A percentile compares a stretch with the other conserved stretches of the same genome.
Conservation (phyloP, 2,113 vertebrate genomes). For the Hyperoodon ampullatus region DNA sequence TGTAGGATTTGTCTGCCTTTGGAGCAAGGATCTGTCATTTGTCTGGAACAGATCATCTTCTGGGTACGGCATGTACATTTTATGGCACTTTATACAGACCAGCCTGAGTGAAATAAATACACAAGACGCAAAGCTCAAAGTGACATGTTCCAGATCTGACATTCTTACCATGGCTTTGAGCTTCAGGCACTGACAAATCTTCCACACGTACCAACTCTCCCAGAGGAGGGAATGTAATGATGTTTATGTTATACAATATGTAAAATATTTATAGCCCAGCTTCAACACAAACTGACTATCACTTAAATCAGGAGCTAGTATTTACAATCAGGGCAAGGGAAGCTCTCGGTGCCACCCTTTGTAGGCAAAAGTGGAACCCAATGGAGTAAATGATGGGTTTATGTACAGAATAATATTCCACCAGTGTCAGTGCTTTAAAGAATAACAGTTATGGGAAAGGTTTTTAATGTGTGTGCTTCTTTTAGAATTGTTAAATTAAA, state of each 20-base stretch:
- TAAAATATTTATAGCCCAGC: slow-evolving; percentile 32
- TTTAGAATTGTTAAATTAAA: slow-evolving; percentile 53
- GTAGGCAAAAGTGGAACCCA: background rate
- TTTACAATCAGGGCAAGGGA: background rate
- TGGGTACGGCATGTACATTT: background rate
- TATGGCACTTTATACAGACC: slow-evolving; percentile 29
- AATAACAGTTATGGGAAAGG: slow-evolving; percentile 47
- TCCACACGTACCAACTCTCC: background rate
- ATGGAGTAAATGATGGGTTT: background rate
- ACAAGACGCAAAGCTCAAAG: background rate
- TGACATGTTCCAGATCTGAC: slow-evolving; percentile 67
- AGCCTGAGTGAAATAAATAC: slow-evolving; percentile 10
- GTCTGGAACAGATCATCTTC: slow-evolving; percentile 32
- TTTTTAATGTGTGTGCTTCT: slow-evolving; percentile 31
- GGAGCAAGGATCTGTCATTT: background rate
- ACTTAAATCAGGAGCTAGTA: background rate
- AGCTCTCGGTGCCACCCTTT: background rate
- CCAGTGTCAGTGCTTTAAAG: background rate
- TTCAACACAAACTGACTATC: slow-evolving; percentile 11
- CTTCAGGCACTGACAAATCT: slow-evolving; percentile 6
- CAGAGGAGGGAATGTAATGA: background rate
- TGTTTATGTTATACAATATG: slow-evolving; percentile 48
- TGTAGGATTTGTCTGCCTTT: background rate
- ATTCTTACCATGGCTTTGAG: background rate
- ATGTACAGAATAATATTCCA: background rate